phyloP scores from a whole-genome alignment of 2,113 vertebrate species.

The Lepus americanus region DNA sequence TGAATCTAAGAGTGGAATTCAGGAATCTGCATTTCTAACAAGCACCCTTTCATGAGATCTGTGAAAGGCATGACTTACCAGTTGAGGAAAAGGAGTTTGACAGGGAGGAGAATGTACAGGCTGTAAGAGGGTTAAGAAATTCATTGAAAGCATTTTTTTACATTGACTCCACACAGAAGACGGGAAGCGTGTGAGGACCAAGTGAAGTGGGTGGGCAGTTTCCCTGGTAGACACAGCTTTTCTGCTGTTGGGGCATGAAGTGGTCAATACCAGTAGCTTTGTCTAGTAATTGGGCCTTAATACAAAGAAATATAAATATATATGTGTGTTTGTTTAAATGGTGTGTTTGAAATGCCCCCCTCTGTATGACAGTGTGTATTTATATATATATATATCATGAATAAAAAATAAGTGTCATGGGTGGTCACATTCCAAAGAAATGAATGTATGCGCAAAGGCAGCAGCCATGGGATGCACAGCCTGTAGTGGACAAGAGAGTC shows the following conservation, averaged over 20 bases:
- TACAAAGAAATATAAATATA: slow-evolving; percentile 52
- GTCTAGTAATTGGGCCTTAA: slow-evolving; percentile 57
- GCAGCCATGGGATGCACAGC: not conserved
- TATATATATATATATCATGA: not conserved
- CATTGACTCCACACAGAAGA: slow-evolving; percentile 16
- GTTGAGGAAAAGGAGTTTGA: not conserved
- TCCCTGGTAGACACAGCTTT: not conserved
- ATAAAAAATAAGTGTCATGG: slow-evolving; percentile 60
- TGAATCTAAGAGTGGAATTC: not conserved
- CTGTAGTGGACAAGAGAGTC: not conserved
- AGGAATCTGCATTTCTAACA: not conserved
- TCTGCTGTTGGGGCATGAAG: not conserved
- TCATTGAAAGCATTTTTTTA: not conserved
- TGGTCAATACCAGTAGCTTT: not conserved
- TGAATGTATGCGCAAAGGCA: slow-evolving; percentile 16
- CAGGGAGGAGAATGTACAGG: not conserved
- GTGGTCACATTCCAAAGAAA: slow-evolving; percentile 69
- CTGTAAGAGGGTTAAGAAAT: not conserved
- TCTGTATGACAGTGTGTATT: slow-evolving; percentile 37
- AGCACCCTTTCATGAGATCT: not conserved
- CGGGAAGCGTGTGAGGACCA: not conserved
- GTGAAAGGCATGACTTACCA: not conserved
- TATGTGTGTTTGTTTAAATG: slow-evolving; percentile 56
- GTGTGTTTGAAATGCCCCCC: slow-evolving; percentile 52
- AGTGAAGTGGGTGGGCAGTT: not conserved